Conservation (phyloP, 2,113 vertebrate genomes). For the Calidris pugnax region DNA sequence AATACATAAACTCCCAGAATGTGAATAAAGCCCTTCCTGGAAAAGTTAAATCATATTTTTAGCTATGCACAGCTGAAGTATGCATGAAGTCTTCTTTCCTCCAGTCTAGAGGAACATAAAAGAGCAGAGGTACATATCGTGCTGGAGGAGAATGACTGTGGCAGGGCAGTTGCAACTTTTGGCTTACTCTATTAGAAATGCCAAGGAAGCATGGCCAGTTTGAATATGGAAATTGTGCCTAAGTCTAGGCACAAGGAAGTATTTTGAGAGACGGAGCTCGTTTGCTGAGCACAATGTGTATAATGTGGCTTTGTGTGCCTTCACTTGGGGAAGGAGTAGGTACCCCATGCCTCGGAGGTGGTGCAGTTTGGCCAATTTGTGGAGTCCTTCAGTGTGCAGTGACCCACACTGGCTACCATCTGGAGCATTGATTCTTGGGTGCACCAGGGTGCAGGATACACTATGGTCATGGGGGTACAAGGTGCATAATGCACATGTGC, state of each 20-base stretch:
- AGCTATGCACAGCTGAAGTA: background rate
- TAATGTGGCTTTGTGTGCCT: background rate
- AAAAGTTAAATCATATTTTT: background rate
- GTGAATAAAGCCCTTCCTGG: background rate
- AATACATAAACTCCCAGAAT: background rate
- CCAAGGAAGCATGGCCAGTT: background rate
- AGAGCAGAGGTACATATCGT: background rate
- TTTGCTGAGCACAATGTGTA: background rate
- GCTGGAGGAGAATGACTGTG: background rate
- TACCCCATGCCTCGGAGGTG: background rate
- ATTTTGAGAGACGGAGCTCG: background rate
- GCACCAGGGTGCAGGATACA: background rate
- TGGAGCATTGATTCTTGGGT: background rate
- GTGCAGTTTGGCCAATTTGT: background rate
- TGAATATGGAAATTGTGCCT: background rate
- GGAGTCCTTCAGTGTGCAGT: background rate
- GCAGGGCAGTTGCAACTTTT: background rate
- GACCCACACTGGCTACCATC: background rate
- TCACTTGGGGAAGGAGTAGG: background rate
- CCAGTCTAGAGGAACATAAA: background rate
- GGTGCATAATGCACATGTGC: background rate
- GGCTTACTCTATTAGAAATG: background rate
- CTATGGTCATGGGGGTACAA: background rate
- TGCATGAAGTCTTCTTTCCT: background rate
- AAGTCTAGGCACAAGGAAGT: background rate